Base-by-base conservation (phyloP, 2,797 vertebrate species). In the Cryptoprocta ferox region DNA sequence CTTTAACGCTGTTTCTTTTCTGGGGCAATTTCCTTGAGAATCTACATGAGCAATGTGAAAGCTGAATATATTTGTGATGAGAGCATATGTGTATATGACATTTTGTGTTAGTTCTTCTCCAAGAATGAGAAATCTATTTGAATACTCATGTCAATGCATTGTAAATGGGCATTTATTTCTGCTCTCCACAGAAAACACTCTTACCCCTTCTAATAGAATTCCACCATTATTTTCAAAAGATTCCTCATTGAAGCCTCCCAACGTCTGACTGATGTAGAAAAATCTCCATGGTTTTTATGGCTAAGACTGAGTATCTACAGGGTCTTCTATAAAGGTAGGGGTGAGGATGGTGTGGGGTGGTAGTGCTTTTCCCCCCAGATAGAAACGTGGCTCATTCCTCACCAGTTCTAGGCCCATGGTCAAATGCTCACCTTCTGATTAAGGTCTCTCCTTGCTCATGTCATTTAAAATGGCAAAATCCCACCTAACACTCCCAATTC, bases 1-100 rank as follows among this genome's bases (percentile, higher is more conserved):
- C 85, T 89, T 73, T 26, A 94, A 92, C 6, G 8, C 37, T 18
- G 28, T n/a, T 83, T 53, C 75, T 50, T 83, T 91, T 86, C 65
- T 73, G 19, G 56, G 50, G 9, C 56, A 78, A 68, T 91, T 95
- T 94, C 66, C 56, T 90, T 63, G 30, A 97, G 92, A 97, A 97
- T 45, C 93, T 82, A 39, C 87, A 76, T 13, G 42, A 97, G 45
- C 89, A 95, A 87, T 13, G 59, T 8, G 48, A 59, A 88, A 63
- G 35, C 1, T 56, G 68, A 92, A 79, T 48, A n/a, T 35, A 79
- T 84, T 39, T 82, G 79, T 78, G 83, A 90, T 45, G 48, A 84
- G 39, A 92, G 75, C 39, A 91, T 56, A 81, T 85, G 73, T 15
- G 30, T 50, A 30, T 53, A 30, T 30, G 71, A 71, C 65, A 87